Base-by-base conservation (phyloP, 2,113 vertebrate species). In the Cyprinodon tularosa region DNA sequence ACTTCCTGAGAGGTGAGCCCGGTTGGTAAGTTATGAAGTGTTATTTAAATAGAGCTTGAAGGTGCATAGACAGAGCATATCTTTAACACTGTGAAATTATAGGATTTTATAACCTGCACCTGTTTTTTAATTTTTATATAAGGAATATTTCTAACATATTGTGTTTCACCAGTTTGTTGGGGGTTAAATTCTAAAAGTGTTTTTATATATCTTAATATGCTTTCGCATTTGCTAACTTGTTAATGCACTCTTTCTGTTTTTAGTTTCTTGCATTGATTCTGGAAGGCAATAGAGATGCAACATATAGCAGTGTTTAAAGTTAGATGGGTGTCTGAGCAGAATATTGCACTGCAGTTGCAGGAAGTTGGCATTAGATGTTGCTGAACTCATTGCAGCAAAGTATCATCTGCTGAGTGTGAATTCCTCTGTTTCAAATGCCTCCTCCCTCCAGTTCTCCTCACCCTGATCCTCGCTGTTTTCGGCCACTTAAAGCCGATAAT, bases 401-500 rank as follows among this genome's bases (percentile, higher is more conserved):
- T 63, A 61, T 39, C 62, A 65, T 50, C 71, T 53, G 17, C 62
- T 61, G 20, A 57, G 17, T n/a, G 17, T 3, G 50, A 57, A 20
- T 57, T n/a, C 17, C 17, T 57, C 20, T 29, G 53, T 72, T 65
- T 73, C 73, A 59, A 75, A 65, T 60, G 4, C 60, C 20, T 73
- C 40, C 77, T 66, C 62, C 4, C 80, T 79, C 66, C 10, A 60
- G 61, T 67, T 59, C 20, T 38, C 71, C 77, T 80, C 86, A 94
- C 92, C 92, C 93, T 90, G 94, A 93, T 94, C 94, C 93, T 94
- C 93, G 95, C 96, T 96, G 95, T 95, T 95, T 94, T 95, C 94
- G 91, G 93, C 94, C 95, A 94, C 96, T 96, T 97, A 96, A 96
- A 95, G 94, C 95, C 93, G 95, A 95, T 96, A 96, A 97, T 96